Evolutionary conservation across 1,140 invertebrate genomes (phyloP), one percentile per base, ranked within the genome.

Genomic region (Meloidogyne chitwoodi): DNA sequence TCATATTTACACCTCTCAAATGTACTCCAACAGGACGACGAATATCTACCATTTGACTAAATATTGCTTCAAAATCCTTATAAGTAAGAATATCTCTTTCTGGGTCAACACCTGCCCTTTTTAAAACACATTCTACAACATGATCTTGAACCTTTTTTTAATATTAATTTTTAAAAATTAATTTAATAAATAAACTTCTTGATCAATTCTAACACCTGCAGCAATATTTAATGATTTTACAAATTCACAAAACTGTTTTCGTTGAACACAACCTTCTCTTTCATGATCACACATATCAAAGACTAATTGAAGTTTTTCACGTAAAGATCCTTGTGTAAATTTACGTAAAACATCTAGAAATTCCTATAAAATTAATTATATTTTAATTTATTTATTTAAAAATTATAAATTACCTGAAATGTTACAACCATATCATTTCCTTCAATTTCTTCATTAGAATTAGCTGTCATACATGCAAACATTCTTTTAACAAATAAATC

Each of bases 281-380:
- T 98, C 94, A 80, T 95, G 93, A 87, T 98, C 96, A 86, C 96
- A 99, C 96, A 99, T 98, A 84, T 97, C 93, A 85, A 98, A 99
- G 75, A 99, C 93, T 31, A 98, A 95, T 19, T 95, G 90, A 16
- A 98, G 88, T 87, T 98, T 99, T 83, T 98, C 95, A 82, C 98
- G 94, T 5, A 94, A 94, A 83, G 93, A 93, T 0, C 95, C 95
- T 65, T 92, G n/a, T n/a, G 34, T 68, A n/a, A 76, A 41, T 76
- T 76, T 72, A 16, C 65, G 27, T 26, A 66, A 27, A 22, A 22
- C 61, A 19, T 72, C 63, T n/a, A 27, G 26, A 68, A 72, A 61
- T 24, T 62, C 24, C 44, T 38, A 71, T 67, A 31, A n/a, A 1
- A 41, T 75, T 74, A n/a, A n/a, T n/a, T n/a, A n/a, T n/a, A n/a